phyloP scores from a whole-genome alignment of 2,113 vertebrate species.

The Pollachius pollachius region DNA sequence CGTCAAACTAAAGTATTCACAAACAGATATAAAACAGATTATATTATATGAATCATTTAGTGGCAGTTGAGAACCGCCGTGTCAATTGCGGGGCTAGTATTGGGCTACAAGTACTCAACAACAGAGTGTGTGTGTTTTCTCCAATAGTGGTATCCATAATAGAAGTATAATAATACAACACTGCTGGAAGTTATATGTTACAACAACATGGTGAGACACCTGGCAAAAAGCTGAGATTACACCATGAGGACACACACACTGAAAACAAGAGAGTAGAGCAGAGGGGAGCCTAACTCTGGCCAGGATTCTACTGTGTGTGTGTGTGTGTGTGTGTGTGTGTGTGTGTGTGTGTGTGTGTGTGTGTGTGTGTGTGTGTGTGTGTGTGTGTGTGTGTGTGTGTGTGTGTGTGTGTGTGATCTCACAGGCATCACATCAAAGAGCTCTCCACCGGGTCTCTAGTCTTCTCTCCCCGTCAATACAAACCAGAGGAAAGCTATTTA shows the following conservation, averaged over 20 bases:
- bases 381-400: background rate
- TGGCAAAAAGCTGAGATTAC: too few species aligned
- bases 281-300: background rate
- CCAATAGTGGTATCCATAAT: background rate
- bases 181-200: too few species aligned
- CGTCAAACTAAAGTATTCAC: too few species aligned
- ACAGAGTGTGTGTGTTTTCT: background rate
- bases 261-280: background rate
- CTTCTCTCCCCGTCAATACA: slow-evolving; percentile 59
- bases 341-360: background rate
- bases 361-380: background rate
- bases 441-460: slow-evolving; percentile 63
- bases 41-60: too few species aligned
- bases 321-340: slow-evolving; percentile 40
- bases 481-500: slow-evolving; percentile 79
- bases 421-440: slow-evolving; percentile 86
- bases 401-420: slow-evolving; percentile 69
- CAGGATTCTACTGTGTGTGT: slow-evolving; percentile 21
- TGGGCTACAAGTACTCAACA: too few species aligned
- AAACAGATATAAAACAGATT: too few species aligned
- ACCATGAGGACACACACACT: too few species aligned
- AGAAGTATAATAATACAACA: too few species aligned
- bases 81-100: too few species aligned
- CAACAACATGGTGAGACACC: too few species aligned
- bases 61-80: too few species aligned